Evolutionary conservation across 1,140 invertebrate species (phyloP).

Genomic region (Pogonus chalceus): DNA sequence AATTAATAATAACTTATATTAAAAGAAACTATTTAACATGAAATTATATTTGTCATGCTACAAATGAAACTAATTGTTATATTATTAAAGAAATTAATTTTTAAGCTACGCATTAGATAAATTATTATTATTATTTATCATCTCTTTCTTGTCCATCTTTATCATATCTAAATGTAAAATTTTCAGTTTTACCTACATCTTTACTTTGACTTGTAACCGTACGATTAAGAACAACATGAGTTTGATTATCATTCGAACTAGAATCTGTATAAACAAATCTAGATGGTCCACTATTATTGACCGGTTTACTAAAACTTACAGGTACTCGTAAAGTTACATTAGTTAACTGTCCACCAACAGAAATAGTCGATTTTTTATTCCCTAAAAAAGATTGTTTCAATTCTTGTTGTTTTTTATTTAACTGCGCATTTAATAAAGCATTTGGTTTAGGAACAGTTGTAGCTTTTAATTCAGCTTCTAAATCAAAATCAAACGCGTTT

Average conservation of each 20-base stretch:
- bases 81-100: no score
- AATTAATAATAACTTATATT: no score
- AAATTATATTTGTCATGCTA: no score
- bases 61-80: no score
- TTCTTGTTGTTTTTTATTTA: neutral
- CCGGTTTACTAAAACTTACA: neutral
- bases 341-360: neutral
- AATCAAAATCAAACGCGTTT: neutral
- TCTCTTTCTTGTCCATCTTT: neutral
- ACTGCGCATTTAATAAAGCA: neutral
- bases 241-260: neutral
- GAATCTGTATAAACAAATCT: neutral
- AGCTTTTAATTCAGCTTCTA: slow-evolving; percentile 13
- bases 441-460: slow-evolving; percentile 14
- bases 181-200: neutral
- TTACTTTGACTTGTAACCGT: neutral
- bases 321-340: neutral
- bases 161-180: neutral
- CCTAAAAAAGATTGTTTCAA: neutral
- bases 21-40: no score
- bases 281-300: neutral
- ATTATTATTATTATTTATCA: neutral
- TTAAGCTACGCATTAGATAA: no score
- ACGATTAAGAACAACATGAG: neutral
- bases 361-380: neutral